Evolutionary conservation across 2,797 vertebrate genomes (phyloP), one percentile per base, ranked within the genome.

Genomic region (Choloepus didactylus): DNA sequence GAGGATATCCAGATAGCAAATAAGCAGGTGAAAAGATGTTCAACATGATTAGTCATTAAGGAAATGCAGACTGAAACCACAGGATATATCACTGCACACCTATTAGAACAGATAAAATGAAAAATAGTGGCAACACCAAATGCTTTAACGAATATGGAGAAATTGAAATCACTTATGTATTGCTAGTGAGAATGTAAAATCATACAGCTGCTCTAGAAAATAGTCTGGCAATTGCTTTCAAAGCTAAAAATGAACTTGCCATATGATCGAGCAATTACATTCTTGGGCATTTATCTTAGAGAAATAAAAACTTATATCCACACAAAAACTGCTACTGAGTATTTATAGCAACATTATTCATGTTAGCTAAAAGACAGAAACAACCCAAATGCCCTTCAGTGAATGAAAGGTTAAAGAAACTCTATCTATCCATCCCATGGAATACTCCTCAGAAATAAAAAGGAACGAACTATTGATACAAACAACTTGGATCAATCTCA

Each of bases 181-280:
- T 51, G n/a, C 23, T 81, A 3, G 80, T 9, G 94, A 51, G 35
- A 87, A 31, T 49, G 21, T 59, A 83, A 82, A 89, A 82, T 66
- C 31, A 41, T 35, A 69, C 0, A 41, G 54, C 31, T 16, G 82
- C 54, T 92, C 27, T n/a, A 80, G 66, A 69, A 92, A 89, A 73
- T 35, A 76, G 19, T 54, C 25, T 62, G 29, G 23, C 44, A 80
- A 29, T 60, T 84, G 44, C 14, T 77, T 41, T 94, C 80, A 81
- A 92, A 95, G 92, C 38, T 76, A 70, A 81, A 96, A 92, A 70
- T 56, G 14, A 14, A 72, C 49, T 62, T 67, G 44, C 6, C 18
- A 54, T 31, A 60, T 54, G 35, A 75, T 35, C 29, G 11, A 60
- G 23, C 35, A 86, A 67, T 4, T 73, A 7, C 23, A 84, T 19